Evolutionary conservation across 2,888 invertebrate genomes (phyloP).

Genomic region (Cheilosia pagana): DNA sequence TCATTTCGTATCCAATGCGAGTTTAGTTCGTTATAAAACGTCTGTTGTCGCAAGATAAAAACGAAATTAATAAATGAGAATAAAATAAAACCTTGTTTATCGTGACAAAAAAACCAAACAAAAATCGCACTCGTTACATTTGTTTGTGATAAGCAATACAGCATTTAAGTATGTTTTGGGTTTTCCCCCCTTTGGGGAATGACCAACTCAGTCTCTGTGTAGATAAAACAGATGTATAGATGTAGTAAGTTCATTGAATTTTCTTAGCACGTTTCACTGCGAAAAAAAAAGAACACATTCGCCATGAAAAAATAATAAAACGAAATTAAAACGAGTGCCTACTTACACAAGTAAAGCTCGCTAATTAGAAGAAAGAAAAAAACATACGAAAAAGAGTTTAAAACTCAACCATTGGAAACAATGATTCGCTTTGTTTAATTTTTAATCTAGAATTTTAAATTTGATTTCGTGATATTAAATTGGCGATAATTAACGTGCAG

Average conservation of each 20-base stretch:
- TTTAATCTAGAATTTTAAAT: constrained; percentile 50
- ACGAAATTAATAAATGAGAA: constrained; percentile 26
- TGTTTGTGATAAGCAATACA: constrained; percentile 38
- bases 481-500: constrained; percentile 42
- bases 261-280: constrained; percentile 60
- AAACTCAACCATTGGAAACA: constrained; percentile 65
- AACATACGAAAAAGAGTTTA: constrained; percentile 17
- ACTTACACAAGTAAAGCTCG: constrained; percentile 38
- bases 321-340: constrained; percentile 3
- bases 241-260: constrained; percentile 52
- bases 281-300: constrained; percentile 8
- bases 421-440: constrained; percentile 70
- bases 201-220: constrained; percentile 12
- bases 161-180: constrained; percentile 16
- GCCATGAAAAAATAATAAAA: constrained; percentile 16
- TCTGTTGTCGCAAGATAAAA: constrained; percentile 41
- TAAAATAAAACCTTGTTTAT: constrained; percentile 28
- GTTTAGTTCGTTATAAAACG: constrained; percentile 21
- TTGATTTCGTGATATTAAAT: constrained; percentile 40
- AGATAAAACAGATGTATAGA: constrained; percentile 31
- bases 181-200: constrained; percentile 35
- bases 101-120: constrained; percentile 1
- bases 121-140: constrained; percentile 38
- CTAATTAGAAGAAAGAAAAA: constrained; percentile 41
- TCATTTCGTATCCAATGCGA: constrained; percentile 17